These are phyloP conservation scores for Acronicta leporina DNA, from an alignment of 2,888 invertebrate species.

Conservation along the genomic window DNA sequence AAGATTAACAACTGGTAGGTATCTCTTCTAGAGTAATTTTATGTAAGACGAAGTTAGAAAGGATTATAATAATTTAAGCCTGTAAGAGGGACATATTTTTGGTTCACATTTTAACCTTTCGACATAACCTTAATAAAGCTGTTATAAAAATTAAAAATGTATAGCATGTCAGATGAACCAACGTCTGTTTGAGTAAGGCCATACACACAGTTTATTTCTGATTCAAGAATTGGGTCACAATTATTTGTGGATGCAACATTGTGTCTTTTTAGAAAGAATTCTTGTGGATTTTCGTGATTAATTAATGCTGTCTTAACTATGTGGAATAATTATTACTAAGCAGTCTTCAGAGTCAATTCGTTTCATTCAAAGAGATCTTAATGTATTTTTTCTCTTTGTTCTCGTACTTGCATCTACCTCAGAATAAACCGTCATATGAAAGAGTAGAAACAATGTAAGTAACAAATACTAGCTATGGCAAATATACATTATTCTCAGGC, in stretches of 20 bases:
- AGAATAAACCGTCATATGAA: constrained; percentile 28
- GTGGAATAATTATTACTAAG: constrained; percentile 1
- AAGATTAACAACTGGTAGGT: too few species aligned
- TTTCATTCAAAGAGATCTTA: too few species aligned
- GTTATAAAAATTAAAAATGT: constrained; percentile 43
- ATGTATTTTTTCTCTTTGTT: background rate
- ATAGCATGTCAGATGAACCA: constrained; percentile 45
- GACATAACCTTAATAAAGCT: constrained; percentile 14
- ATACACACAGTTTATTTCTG: constrained; percentile 56
- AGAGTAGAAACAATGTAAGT: constrained; percentile 24
- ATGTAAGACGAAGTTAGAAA: too few species aligned
- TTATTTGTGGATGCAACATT: constrained; percentile 51
- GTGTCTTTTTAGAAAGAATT: constrained; percentile 49
- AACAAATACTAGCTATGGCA: constrained; percentile 30
- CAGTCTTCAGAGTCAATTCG: constrained; percentile 7
- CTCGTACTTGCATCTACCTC: constrained; percentile 4
- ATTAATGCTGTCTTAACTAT: constrained; percentile 27
- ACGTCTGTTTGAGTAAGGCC: constrained; percentile 49
- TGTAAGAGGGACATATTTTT: constrained; percentile 18
- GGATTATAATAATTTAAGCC: constrained; percentile 3
- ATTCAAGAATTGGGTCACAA: constrained; percentile 56
- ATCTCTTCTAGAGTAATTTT: too few species aligned
- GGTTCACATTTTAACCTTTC: constrained; percentile 19
- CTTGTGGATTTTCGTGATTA: constrained; percentile 22
- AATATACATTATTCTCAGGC: constrained; percentile 37